Base-by-base conservation (phyloP, 2,888 invertebrate species). In the Cantharis nigra region DNA sequence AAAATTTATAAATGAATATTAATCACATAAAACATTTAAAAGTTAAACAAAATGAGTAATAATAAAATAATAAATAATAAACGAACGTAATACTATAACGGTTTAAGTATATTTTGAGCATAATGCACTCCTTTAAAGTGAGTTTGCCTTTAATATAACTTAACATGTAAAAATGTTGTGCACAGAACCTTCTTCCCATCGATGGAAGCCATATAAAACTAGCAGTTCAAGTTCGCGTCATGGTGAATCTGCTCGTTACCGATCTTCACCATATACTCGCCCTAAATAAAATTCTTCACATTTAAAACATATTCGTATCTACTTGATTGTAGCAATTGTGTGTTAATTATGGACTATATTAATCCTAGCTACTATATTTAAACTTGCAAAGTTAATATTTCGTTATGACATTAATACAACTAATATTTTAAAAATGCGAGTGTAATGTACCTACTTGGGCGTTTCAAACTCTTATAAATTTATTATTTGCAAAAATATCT, bases 151-250 rank as follows among this genome's bases (percentile, higher is more conserved):
- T 74, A 77, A 74, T 71, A 62, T 74, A 49, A 23, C 71, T 76
- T 76, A 76, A 76, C 69, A 63, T 76, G 62, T 77, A 81, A 81
- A 67, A 81, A 70, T 77, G 77, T 82, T 81, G 80, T 81, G 88
- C 87, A 87, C 90, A 90, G 90, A 90, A 87, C 89, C 90, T 81
- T 88, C 90, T 84, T 87, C 89, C 82, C 90, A 90, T 87, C 90
- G 90, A 85, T 91, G 91, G 91, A 91, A 91, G 88, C 88, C 90
- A 77, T 90, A 91, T 89, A 91, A 91, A 89, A 82, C 86, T 79
- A 89, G 90, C 83, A 87, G 89, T 80, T 88, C 90, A 83, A 89
- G 89, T 85, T 88, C 89, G 85, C 89, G 90, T 81, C 87, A 88
- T 79, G 83, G 85, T 80, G 88, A 88, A 79, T 86, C 87, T 75